Percentiles rank a stretch among this genome's conserved stretches.
These are phyloP conservation scores for Novumbra hubbsi DNA, from an alignment of 2,797 vertebrate species.

Conservation along the genomic window DNA sequence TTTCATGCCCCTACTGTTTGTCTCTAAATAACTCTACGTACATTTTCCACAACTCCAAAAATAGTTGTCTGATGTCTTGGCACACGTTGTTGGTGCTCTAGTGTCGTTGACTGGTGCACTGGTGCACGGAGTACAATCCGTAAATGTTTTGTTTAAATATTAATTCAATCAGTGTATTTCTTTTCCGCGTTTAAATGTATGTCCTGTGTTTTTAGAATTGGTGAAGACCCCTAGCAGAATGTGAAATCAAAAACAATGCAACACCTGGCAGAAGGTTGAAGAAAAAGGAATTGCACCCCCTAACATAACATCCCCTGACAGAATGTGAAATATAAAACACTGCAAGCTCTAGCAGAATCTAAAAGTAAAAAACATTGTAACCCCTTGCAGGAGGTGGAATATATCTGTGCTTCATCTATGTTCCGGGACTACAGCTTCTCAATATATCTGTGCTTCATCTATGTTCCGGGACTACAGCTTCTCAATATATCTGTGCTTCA, in stretches of 20 bases:
- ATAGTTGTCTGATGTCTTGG: conserved; percentile 60
- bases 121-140: not conserved
- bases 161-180: not conserved
- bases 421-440: too few relatives aligned
- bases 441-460: too few relatives aligned
- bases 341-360: not conserved
- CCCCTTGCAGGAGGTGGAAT: too few relatives aligned
- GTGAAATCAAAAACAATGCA: not conserved
- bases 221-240: not conserved
- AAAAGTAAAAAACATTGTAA: too few relatives aligned
- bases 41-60: conserved; percentile 70
- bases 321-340: not conserved
- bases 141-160: not conserved
- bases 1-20: conserved; percentile 51
- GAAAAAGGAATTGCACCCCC: too few relatives aligned
- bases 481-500: too few relatives aligned
- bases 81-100: conserved; percentile 58
- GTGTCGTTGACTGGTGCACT: conserved; percentile 52
- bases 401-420: too few relatives aligned
- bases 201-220: not conserved
- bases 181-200: not conserved
- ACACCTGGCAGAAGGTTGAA: too few relatives aligned
- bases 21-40: conserved; percentile 49
- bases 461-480: too few relatives aligned
- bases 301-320: not conserved